These are phyloP conservation scores for Dorcus hopei DNA, from an alignment of 2,888 invertebrate genomes.

Conservation along the genomic window DNA sequence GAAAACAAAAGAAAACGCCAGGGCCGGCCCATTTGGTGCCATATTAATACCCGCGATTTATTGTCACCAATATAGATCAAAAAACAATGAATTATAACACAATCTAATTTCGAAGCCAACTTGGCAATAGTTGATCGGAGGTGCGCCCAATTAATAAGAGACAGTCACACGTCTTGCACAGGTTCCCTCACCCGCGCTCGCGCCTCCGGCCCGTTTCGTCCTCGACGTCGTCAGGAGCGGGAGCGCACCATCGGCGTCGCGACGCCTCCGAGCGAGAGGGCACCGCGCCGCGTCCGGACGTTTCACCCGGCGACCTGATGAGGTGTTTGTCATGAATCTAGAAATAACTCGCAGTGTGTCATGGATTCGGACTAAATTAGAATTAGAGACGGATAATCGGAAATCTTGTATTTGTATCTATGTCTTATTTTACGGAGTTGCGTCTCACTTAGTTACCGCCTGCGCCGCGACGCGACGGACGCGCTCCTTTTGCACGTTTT, in stretches of 20 bases:
- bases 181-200: neutral
- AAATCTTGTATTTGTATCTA: neutral
- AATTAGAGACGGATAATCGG: slow-evolving; percentile 2
- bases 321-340: slow-evolving; percentile 15
- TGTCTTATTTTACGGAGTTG: neutral
- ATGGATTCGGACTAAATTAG: slow-evolving; percentile 3
- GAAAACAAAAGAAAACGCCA: too few relatives aligned
- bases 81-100: slow-evolving; percentile 1
- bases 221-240: neutral
- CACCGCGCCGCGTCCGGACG: neutral
- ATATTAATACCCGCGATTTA: too few relatives aligned
- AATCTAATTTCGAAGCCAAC: slow-evolving; percentile 1
- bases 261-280: neutral
- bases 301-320: neutral
- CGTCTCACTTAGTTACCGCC: neutral
- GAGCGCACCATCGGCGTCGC: neutral
- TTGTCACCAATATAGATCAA: neutral
- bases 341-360: slow-evolving; percentile 10
- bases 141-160: slow-evolving; percentile 3
- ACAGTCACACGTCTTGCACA: neutral
- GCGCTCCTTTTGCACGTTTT: too few relatives aligned
- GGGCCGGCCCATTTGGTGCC: too few relatives aligned
- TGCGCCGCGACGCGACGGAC: neutral
- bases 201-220: slow-evolving; percentile 1
- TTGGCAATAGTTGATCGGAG: slow-evolving; percentile 3